Conservation (phyloP, 2,797 vertebrate species). For the Parauchenoglanis punctatus region DNA sequence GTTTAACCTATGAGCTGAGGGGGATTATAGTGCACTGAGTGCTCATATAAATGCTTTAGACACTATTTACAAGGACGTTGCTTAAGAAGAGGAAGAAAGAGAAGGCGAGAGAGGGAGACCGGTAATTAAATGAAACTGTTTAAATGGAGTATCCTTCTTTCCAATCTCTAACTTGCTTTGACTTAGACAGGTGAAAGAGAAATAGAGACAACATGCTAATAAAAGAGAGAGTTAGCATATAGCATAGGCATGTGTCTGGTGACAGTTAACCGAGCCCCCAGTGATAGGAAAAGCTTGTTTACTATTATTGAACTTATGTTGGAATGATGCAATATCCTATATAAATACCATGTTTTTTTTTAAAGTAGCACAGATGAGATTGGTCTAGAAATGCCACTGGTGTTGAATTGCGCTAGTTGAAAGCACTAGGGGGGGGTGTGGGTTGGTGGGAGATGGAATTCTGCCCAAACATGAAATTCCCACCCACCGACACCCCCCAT, state of each 20-base stretch:
- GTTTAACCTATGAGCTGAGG: not conserved
- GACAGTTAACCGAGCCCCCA: not conserved
- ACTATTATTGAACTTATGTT: not conserved
- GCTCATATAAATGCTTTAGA: slow-evolving; percentile 61
- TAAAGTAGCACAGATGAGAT: not conserved
- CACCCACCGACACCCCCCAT: not conserved
- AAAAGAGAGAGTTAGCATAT: not conserved
- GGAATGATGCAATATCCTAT: not conserved
- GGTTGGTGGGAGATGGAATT: no score
- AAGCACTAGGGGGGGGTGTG: no score
- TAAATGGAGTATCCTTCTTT: not conserved
- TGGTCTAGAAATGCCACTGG: not conserved
- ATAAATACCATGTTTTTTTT: not conserved
- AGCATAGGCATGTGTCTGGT: not conserved
- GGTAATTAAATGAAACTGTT: not conserved
- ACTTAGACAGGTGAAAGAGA: not conserved
- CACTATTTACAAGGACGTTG: slow-evolving; percentile 59
- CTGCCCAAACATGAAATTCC: not conserved
- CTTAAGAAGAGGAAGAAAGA: not conserved
- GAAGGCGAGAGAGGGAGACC: not conserved
- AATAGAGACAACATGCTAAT: not conserved
- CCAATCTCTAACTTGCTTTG: not conserved
- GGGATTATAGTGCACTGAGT: slow-evolving; percentile 54
- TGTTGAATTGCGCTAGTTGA: not conserved
- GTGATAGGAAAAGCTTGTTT: not conserved